A percentile compares a stretch with the other conserved stretches of the same genome.
These are phyloP conservation scores for Hetaerina titia DNA, from an alignment of 2,888 invertebrate species.

Conservation along the genomic window DNA sequence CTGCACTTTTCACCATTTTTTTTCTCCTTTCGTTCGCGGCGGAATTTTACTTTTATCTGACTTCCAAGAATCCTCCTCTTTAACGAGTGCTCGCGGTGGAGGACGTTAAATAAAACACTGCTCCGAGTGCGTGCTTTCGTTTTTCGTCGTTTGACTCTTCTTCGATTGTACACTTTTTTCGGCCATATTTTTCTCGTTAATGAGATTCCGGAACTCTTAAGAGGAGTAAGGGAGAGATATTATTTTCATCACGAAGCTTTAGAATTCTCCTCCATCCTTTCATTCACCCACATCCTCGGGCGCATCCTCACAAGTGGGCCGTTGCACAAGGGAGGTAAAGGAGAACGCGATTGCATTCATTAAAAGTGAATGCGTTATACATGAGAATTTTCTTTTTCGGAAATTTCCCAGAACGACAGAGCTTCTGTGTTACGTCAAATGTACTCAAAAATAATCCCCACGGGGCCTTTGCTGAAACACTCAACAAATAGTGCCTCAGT, in stretches of 20 bases:
- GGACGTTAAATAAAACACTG: background rate
- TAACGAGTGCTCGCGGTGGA: background rate
- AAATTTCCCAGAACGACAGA: background rate
- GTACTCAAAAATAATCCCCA: background rate
- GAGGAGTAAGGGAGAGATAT: background rate
- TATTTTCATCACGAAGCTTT: background rate
- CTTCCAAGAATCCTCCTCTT: background rate
- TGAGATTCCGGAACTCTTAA: background rate
- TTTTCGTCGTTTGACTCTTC: background rate
- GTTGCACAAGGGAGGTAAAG: background rate
- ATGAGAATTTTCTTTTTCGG: background rate
- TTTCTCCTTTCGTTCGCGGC: background rate
- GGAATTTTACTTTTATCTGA: background rate
- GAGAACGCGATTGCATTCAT: background rate
- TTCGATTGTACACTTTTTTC: background rate
- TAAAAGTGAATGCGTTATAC: background rate
- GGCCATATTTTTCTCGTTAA: background rate
- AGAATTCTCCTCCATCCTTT: background rate
- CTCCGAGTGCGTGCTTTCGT: background rate
- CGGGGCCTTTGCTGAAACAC: background rate
- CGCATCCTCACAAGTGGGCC: background rate
- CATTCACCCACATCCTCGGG: background rate
- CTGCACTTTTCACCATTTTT: background rate
- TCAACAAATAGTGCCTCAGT: background rate
- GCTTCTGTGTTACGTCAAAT: background rate